Evolutionary conservation across 1,140 invertebrate genomes (phyloP).

Genomic region (Habropoda laboriosa): DNA sequence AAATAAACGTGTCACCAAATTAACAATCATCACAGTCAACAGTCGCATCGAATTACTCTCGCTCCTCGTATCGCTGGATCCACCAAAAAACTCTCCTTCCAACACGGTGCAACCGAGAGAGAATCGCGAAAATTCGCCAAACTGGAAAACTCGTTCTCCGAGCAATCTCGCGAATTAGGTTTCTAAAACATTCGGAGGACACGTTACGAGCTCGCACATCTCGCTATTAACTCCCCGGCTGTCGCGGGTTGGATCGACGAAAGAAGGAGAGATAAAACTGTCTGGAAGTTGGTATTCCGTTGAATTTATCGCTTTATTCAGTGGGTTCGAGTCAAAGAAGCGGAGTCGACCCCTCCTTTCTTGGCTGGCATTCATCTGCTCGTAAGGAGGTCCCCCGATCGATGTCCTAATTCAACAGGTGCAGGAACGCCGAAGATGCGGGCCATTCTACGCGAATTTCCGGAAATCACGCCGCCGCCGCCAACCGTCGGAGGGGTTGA

Average conservation of each 20-base stretch:
- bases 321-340: not conserved
- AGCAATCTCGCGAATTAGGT: too few species aligned
- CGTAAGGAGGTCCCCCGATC: conserved; percentile 26
- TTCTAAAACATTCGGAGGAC: too few species aligned
- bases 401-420: conserved; percentile 49
- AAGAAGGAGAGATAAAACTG: conserved; percentile 30
- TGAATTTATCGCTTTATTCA: conserved; percentile 38
- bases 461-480: not conserved
- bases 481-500: too few species aligned
- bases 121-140: too few species aligned
- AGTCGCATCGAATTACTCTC: too few species aligned
- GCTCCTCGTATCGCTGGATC: too few species aligned
- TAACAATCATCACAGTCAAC: too few species aligned
- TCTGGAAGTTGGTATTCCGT: conserved; percentile 21
- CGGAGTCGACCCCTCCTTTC: conserved; percentile 1
- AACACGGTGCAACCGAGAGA: too few species aligned
- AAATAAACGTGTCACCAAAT: too few species aligned
- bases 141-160: too few species aligned
- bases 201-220: not conserved
- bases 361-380: conserved; percentile 16
- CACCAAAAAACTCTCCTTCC: too few species aligned
- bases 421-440: conserved; percentile 29
- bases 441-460: conserved; percentile 28
- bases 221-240: not conserved
- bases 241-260: not conserved